Base-by-base conservation (phyloP, 64 coral and sea anemone species). In the Acropora yongei region DNA sequence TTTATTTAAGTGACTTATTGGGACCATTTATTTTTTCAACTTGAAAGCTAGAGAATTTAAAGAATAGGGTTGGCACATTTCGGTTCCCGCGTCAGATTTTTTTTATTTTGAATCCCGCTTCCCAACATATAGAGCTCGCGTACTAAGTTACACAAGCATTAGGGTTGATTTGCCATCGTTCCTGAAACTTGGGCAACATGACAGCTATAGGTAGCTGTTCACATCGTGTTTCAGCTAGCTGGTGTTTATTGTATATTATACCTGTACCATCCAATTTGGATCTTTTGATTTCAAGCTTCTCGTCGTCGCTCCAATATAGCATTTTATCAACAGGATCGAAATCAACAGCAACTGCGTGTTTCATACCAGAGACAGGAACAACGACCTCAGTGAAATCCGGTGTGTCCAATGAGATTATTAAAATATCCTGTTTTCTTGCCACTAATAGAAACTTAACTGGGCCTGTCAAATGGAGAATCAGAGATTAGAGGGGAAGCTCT, bases 261-360 rank as follows among this genome's bases (percentile, higher is more conserved):
- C 96, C 94, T 93, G 88, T 90, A 39, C 96, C 91, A 89, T 98
- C 84, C 60, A 93, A 57, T 66, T 68, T 57, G 6, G 93, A 83
- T 79, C 96, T 91, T 48, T 89, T 98, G 10, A 98, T 98, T 39
- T 83, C 71, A 67, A 87, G 76, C 16, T 49, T 47, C 7, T 93
- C 79, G 18, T 93, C 88, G 88, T 98, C 96, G 57, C 89, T 98
- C 96, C 96, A 98, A 77, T 98, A 98, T 19, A 98, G 48, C 68
- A 88, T 95, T 67, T 93, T 89, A 55, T 98, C 91, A 2, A 96
- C 85, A 39, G 91, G 91, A 49, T 98, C 96, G 86, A 91, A 98
- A 83, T 98, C 96, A 48, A 98, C 89, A 0, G 88, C 88, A 60
- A 98, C 77, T 53, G 72, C 96, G 73, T 98, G 94, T 51, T 76